A percentile compares a stretch with the other conserved stretches of the same genome.
Conservation (phyloP, 2,888 invertebrate species). For the Caenorhabditis macrosperma region DNA sequence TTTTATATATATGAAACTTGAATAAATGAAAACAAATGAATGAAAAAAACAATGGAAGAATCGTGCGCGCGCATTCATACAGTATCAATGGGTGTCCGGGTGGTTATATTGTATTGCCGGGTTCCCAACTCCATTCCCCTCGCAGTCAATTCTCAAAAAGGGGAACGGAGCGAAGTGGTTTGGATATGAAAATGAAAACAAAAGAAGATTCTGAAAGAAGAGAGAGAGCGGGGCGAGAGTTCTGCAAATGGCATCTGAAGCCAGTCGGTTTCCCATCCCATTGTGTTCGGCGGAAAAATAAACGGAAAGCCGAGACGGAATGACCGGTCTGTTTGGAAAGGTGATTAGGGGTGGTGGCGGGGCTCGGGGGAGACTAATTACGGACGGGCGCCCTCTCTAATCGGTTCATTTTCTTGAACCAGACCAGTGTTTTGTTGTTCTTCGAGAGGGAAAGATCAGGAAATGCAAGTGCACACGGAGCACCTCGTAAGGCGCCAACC, state of each 20-base stretch:
- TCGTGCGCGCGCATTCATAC: no score
- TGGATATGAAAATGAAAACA: no score
- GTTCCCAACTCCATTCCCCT: no score
- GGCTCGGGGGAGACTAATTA: constrained; percentile 19
- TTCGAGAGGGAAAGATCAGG: not conserved
- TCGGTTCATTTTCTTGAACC: constrained; percentile 19
- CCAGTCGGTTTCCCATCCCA: constrained; percentile 5
- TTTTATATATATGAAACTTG: no score
- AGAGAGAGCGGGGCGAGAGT: not conserved
- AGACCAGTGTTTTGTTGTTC: not conserved
- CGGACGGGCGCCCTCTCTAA: constrained; percentile 16
- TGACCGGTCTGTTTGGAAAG: constrained; percentile 30
- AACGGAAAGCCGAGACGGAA: constrained; percentile 24
- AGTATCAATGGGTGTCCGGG: no score
- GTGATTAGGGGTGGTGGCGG: constrained; percentile 32
- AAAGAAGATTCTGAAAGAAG: no score
- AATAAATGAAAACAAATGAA: no score
- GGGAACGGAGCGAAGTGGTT: not conserved
- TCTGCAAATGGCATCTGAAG: constrained; percentile 51
- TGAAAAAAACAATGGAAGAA: no score
- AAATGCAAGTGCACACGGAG: no score
- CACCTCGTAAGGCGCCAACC: no score
- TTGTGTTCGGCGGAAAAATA: constrained; percentile 19
- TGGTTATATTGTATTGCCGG: no score
- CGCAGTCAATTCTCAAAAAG: no score